Conservation (phyloP, 2,113 vertebrate species). For the Actenoides hombroni region DNA sequence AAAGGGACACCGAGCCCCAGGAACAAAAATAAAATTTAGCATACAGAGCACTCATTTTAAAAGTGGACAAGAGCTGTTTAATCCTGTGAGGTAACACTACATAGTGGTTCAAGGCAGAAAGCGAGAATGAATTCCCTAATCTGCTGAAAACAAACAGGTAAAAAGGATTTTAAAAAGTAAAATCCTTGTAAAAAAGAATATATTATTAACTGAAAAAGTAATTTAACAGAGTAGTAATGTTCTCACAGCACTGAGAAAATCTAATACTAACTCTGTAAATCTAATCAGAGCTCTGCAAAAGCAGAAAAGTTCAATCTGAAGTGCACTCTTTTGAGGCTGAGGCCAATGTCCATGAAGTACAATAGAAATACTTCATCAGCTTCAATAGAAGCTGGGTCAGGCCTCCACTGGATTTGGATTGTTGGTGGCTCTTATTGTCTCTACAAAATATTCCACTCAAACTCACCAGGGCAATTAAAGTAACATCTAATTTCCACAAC, state of each 20-base stretch:
- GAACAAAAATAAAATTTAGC: background rate
- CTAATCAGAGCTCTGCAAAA: constrained; percentile 21
- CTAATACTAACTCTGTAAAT: constrained; percentile 38
- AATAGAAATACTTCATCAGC: background rate
- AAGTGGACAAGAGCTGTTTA: background rate
- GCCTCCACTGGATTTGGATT: background rate
- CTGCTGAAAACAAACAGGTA: background rate
- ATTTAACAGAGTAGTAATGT: constrained; percentile 36
- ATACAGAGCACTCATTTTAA: background rate
- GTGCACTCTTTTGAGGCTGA: background rate
- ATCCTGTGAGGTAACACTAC: background rate
- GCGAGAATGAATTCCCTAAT: background rate
- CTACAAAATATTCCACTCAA: background rate
- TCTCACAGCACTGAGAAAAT: constrained; percentile 25
- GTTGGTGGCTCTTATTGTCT: background rate
- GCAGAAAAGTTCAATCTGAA: constrained; percentile 10
- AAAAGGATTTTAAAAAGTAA: background rate
- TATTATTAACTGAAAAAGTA: constrained; percentile 45
- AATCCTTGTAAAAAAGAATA: constrained; percentile 17
- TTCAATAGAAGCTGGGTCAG: background rate
- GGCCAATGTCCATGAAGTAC: background rate
- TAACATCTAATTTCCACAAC: constrained; percentile 15
- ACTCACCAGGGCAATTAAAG: background rate
- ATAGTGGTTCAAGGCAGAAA: background rate
- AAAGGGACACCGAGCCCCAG: background rate